These are phyloP conservation scores for Oncorhynchus gorbuscha DNA, from an alignment of 2,113 vertebrate species.

Conservation along the genomic window DNA sequence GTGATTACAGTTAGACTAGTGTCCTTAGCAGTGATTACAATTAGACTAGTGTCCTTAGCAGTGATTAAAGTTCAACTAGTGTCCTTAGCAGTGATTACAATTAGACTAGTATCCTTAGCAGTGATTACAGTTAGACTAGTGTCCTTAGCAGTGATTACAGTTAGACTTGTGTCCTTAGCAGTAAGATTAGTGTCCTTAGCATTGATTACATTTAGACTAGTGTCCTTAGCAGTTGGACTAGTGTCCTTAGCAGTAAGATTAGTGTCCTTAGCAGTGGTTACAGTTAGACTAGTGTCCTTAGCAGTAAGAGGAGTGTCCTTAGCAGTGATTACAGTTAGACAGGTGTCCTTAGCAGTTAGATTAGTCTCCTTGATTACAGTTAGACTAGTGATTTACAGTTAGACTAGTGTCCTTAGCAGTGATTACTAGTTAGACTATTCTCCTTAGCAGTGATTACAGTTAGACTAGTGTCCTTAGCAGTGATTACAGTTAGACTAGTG, in stretches of 20 bases:
- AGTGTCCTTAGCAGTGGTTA: constrained; percentile 4
- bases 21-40: constrained; percentile 9
- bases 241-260: not conserved
- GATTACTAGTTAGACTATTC: too few relatives aligned
- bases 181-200: accelerated
- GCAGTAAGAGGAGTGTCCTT: too few relatives aligned
- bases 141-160: not conserved
- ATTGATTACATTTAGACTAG: too few relatives aligned
- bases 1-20: not conserved
- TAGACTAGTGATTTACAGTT: too few relatives aligned
- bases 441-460: too few relatives aligned
- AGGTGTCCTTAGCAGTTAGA: too few relatives aligned
- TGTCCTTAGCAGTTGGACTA: not conserved
- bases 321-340: not conserved
- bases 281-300: not conserved
- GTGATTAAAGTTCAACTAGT: constrained; percentile 2
- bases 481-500: too few relatives aligned
- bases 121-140: not conserved
- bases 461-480: too few relatives aligned
- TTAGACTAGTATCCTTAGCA: not conserved
- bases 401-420: too few relatives aligned
- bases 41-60: not conserved
- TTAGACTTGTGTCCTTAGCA: not conserved
- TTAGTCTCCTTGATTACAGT: too few relatives aligned
- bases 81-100: not conserved